A percentile compares a stretch with the other conserved stretches of the same genome.
These are phyloP conservation scores for Hydraecia micacea DNA, from an alignment of 2,888 invertebrate genomes.

Conservation along the genomic window DNA sequence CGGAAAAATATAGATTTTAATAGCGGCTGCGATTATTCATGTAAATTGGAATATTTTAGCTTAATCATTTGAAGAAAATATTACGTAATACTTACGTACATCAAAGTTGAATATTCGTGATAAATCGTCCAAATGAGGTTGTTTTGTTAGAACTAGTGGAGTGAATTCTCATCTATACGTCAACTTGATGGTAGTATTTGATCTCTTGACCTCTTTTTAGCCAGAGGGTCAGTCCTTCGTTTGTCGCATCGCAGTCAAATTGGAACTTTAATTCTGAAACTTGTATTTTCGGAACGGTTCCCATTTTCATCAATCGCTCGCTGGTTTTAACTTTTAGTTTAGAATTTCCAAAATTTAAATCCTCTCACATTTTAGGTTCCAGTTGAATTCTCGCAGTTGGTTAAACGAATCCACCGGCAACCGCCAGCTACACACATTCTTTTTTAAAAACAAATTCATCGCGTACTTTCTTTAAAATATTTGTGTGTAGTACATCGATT, in stretches of 20 bases:
- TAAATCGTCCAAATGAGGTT: constrained; percentile 30
- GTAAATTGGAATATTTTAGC: constrained; percentile 36
- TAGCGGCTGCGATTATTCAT: constrained; percentile 32
- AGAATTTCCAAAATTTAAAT: constrained; percentile 36
- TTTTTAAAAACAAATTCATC: constrained; percentile 35
- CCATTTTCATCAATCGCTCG: constrained; percentile 22
- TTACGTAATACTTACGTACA: background rate
- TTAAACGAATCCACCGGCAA: constrained; percentile 34
- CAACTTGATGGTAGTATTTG: constrained; percentile 34
- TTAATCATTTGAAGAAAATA: constrained; percentile 14
- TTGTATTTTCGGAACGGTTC: constrained; percentile 2
- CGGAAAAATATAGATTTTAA: constrained; percentile 42
- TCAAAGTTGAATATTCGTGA: background rate
- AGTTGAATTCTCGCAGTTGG: constrained; percentile 33
- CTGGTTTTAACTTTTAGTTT: constrained; percentile 40
- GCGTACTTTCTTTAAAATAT: constrained; percentile 50
- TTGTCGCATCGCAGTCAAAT: constrained; percentile 33
- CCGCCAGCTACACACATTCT: background rate
- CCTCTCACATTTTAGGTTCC: constrained; percentile 40
- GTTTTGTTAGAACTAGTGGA: constrained; percentile 13
- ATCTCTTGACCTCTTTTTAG: constrained; percentile 38
- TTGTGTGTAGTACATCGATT: constrained; percentile 39
- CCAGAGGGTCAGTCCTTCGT: constrained; percentile 5
- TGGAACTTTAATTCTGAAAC: constrained; percentile 30
- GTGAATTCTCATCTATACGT: constrained; percentile 2